phyloP scores from a whole-genome alignment of 2,888 invertebrate species.

The Plusia festucae region DNA sequence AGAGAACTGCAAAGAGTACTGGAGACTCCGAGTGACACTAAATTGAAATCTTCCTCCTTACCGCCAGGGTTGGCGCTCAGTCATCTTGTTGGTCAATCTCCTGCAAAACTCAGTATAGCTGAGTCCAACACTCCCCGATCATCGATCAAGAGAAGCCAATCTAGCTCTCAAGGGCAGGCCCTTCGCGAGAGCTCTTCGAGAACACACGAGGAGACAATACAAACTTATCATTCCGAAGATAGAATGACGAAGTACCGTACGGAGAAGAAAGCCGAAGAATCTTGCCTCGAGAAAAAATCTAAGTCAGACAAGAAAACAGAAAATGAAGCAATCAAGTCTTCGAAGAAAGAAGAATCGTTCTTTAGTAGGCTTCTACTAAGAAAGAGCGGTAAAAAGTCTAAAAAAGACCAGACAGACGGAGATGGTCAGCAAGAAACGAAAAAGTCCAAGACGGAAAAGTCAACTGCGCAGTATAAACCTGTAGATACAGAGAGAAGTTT shows the following conservation, averaged over 20 bases:
- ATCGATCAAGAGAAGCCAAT: slow-evolving; percentile 86
- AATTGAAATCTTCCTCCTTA: slow-evolving; percentile 91
- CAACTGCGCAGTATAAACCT: slow-evolving; percentile 76
- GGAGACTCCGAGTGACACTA: slow-evolving; percentile 85
- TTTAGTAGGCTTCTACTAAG: slow-evolving; percentile 92
- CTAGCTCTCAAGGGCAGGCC: slow-evolving; percentile 85
- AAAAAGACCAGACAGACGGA: slow-evolving; percentile 86
- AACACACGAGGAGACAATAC: slow-evolving; percentile 65
- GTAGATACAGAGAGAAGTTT: slow-evolving; percentile 75
- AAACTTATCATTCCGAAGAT: slow-evolving; percentile 76
- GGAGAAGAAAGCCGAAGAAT: slow-evolving; percentile 84
- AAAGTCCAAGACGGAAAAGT: slow-evolving; percentile 79
- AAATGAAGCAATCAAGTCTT: slow-evolving; percentile 83
- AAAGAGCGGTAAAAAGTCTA: slow-evolving; percentile 92
- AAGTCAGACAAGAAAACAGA: slow-evolving; percentile 85
- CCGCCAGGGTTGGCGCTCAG: slow-evolving; percentile 90
- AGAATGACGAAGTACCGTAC: slow-evolving; percentile 76
- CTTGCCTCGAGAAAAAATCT: slow-evolving; percentile 86
- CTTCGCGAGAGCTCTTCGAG: slow-evolving; percentile 77
- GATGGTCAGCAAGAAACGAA: slow-evolving; percentile 81
- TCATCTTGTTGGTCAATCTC: slow-evolving; percentile 84
- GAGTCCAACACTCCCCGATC: slow-evolving; percentile 81
- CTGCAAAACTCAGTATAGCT: slow-evolving; percentile 87
- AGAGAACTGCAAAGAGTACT: slow-evolving; percentile 81
- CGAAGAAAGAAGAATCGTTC: slow-evolving; percentile 90